Conservation (phyloP, 1,140 invertebrate genomes). For the Phthorimaea operculella region DNA sequence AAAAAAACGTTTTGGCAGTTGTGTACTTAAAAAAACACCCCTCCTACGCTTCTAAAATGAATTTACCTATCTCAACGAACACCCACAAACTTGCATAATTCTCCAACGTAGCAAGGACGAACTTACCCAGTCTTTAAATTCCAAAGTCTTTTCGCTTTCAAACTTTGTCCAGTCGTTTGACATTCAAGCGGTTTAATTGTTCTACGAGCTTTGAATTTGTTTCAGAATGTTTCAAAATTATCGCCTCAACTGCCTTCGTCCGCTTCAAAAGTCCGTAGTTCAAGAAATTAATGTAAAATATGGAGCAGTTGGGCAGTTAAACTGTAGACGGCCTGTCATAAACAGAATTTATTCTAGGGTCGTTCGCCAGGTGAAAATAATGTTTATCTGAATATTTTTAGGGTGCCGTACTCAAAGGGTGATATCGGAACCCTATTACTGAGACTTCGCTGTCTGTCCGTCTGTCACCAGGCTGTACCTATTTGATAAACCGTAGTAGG, state of each 20-base stretch:
- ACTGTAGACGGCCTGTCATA: neutral
- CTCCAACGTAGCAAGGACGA: neutral
- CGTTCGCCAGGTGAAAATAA: too few species aligned
- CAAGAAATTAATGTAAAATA: conserved; percentile 21
- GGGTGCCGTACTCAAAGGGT: too few species aligned
- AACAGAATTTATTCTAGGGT: too few species aligned
- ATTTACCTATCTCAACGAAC: conserved; percentile 17
- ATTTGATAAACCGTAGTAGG: too few species aligned
- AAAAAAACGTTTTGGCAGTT: too few species aligned
- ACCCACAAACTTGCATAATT: neutral
- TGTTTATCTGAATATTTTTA: too few species aligned
- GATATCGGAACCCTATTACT: too few species aligned
- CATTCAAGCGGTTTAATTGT: conserved; percentile 41
- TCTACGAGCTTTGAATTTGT: conserved; percentile 35
- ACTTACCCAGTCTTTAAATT: conserved; percentile 29
- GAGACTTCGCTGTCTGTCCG: too few species aligned
- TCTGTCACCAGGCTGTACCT: too few species aligned
- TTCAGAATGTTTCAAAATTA: conserved; percentile 44
- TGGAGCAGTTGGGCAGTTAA: conserved; percentile 6
- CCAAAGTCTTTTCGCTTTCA: conserved; percentile 29
- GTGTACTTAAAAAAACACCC: too few species aligned
- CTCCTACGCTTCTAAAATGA: neutral
- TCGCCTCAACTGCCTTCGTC: conserved; percentile 25
- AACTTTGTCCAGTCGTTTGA: conserved; percentile 36
- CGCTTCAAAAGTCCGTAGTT: conserved; percentile 13